Conservation (phyloP, 1,140 invertebrate genomes). For the Orussus abietinus region DNA sequence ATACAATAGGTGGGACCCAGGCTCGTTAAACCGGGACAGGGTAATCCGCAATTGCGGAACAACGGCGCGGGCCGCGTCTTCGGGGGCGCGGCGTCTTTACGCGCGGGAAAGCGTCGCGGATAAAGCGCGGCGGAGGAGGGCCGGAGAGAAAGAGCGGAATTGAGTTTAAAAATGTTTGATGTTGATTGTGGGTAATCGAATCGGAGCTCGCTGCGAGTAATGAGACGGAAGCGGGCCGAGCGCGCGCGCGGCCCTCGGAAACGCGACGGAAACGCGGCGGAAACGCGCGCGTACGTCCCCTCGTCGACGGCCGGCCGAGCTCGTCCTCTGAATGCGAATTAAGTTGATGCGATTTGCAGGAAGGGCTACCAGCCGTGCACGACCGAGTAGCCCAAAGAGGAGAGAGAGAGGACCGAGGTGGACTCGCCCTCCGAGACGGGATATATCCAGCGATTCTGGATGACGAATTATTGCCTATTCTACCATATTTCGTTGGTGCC, state of each 20-base stretch:
- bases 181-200: conserved; percentile 46
- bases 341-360: conserved; percentile 39
- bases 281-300: conserved; percentile 29
- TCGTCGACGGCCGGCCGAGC: conserved; percentile 17
- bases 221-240: conserved; percentile 40
- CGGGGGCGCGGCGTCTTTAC: conserved; percentile 13
- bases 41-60: conserved; percentile 1
- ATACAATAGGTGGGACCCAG: conserved; percentile 3
- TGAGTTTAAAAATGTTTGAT: conserved; percentile 46
- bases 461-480: too few relatives aligned
- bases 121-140: conserved; percentile 19
- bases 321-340: conserved; percentile 41
- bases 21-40: conserved; percentile 5
- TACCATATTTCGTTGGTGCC: too few relatives aligned
- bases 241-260: conserved; percentile 29
- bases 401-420: neutral
- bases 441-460: too few relatives aligned
- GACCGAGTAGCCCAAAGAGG: conserved; percentile 27
- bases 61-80: conserved; percentile 12
- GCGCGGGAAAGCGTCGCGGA: conserved; percentile 22
- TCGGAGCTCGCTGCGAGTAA: conserved; percentile 39
- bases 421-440: neutral
- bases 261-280: too few relatives aligned
- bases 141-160: conserved; percentile 26
- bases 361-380: conserved; percentile 21